Base-by-base conservation (phyloP, 2,888 invertebrate species). In the Tethea ocularis region DNA sequence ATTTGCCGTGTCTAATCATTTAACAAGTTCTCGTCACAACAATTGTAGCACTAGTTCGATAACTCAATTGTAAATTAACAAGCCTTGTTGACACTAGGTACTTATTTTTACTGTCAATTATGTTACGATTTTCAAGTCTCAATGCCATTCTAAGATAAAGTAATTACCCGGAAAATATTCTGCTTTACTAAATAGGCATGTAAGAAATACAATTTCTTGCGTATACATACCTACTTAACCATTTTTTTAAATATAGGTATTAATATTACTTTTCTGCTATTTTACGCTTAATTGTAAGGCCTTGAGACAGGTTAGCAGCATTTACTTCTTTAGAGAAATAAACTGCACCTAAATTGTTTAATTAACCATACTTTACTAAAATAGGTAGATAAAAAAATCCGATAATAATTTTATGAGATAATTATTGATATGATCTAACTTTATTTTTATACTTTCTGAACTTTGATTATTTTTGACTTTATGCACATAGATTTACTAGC, bases 121-220 rank as follows among this genome's bases (percentile, higher is more conserved):
- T 66, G 66, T 71, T 64, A 79, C 60, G 61, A 69, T 84, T 84
- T 80, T 82, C 78, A 75, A 69, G 81, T 82, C 77, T 86, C 85
- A 86, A 86, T 84, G 86, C 69, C 83, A 82, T 71, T 56, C 23
- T 53, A 57, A 51, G 53, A 58, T 38, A 46, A 22, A 20, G 8
- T 17, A 17, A 6, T 53, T 20, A 29, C 22, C 15, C 24, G 26
- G 52, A 7, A 23, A 23, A 52, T 3, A 5, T 26, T n/a, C 15
- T 41, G 10, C 36, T 38, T 15, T n/a, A n/a, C n/a, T n/a, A 13
- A 36, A 36, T 36, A n/a, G n/a, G n/a, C n/a, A 26, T 26, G 26
- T 26, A 26, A n/a, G 26, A 36, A 36, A 13, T 33, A 3, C 33
- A 29, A 29, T 29, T 5, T 29, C 8, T 29, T 29, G 7, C 8